Evolutionary conservation across 2,888 invertebrate species (phyloP).

Genomic region (Cacoxenus indagator): DNA sequence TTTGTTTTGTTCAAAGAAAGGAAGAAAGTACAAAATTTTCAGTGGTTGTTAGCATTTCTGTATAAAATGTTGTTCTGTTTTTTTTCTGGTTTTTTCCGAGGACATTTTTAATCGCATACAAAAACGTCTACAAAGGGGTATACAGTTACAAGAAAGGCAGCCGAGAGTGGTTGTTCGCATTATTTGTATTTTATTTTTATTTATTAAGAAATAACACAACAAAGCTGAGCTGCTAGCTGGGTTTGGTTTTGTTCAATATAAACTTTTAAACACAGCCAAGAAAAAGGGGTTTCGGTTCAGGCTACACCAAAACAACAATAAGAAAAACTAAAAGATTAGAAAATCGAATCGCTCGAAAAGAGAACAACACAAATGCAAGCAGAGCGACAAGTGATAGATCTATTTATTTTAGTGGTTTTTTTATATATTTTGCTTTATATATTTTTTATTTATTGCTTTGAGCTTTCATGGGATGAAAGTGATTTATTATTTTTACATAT

Average conservation of each 20-base stretch:
- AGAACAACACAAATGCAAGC: neutral
- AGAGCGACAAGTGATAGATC: neutral
- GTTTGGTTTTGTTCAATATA: slow-evolving; percentile 3
- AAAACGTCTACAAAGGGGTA: slow-evolving; percentile 1
- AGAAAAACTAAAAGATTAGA: neutral
- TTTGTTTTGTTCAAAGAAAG: slow-evolving; percentile 27
- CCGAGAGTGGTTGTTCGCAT: neutral
- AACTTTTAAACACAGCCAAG: neutral
- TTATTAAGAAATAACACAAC: neutral
- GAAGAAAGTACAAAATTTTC: slow-evolving; percentile 57
- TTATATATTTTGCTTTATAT: neutral
- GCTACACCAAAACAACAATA: neutral
- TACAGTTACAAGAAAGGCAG: neutral
- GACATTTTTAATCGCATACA: slow-evolving; percentile 38
- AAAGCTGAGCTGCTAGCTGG: neutral
- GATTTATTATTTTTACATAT: neutral
- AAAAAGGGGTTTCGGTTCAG: too few relatives aligned
- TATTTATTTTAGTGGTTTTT: neutral
- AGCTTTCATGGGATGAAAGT: slow-evolving; percentile 1
- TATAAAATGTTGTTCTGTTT: slow-evolving; percentile 19
- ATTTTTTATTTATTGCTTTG: too few relatives aligned
- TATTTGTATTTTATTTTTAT: neutral
- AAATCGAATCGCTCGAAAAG: neutral
- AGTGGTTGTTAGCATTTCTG: slow-evolving; percentile 57
- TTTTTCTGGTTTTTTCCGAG: slow-evolving; percentile 21